Conservation (phyloP, 2,888 invertebrate species). For the Tenthredo livida region DNA sequence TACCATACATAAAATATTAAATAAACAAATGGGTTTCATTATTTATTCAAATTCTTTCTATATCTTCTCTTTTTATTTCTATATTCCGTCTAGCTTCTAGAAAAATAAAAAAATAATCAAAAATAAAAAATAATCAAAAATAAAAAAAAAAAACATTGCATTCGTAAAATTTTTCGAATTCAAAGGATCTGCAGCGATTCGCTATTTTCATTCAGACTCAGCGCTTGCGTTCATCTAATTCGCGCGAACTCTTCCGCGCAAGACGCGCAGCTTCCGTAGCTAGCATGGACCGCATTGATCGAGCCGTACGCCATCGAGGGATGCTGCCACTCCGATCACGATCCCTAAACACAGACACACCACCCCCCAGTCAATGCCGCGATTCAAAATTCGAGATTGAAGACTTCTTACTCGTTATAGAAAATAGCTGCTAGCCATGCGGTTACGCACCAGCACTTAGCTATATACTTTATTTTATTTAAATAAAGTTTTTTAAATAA, state of each 20-base stretch:
- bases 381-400: slow-evolving; percentile 66
- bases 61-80: background rate
- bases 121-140: too few relatives aligned
- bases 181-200: background rate
- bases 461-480: slow-evolving; percentile 62
- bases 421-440: slow-evolving; percentile 68
- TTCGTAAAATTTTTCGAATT: background rate
- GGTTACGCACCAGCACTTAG: slow-evolving; percentile 65
- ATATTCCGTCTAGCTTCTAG: background rate
- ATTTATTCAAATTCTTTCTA: slow-evolving; percentile 65
- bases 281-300: slow-evolving; percentile 70
- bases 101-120: too few relatives aligned
- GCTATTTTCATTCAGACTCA: background rate
- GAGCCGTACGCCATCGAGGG: slow-evolving; percentile 69
- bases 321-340: slow-evolving; percentile 68
- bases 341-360: slow-evolving; percentile 67
- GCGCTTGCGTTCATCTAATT: background rate
- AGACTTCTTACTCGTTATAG: slow-evolving; percentile 62
- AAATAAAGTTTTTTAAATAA: slow-evolving; percentile 45
- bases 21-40: slow-evolving; percentile 68
- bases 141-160: too few relatives aligned
- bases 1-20: slow-evolving; percentile 64
- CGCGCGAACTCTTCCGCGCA: slow-evolving; percentile 60
- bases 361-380: slow-evolving; percentile 69
- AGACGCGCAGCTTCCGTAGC: slow-evolving; percentile 62